These are phyloP conservation scores for Natrix natrix DNA, from an alignment of 2,797 vertebrate species.

Conservation along the genomic window DNA sequence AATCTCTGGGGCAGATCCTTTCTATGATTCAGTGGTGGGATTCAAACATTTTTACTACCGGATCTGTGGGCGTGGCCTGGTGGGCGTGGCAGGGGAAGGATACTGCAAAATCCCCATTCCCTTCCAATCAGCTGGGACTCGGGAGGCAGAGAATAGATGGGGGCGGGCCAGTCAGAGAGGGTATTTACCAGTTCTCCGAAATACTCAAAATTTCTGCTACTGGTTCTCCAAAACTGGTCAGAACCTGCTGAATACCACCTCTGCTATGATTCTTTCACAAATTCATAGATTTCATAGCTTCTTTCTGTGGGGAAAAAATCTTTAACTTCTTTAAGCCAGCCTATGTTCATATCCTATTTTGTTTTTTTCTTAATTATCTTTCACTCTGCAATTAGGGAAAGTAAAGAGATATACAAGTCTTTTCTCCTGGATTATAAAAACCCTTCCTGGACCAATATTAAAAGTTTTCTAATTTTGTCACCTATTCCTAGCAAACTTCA, in stretches of 20 bases:
- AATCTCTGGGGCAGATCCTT: no score
- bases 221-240: no score
- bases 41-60: no score
- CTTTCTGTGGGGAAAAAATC: neutral
- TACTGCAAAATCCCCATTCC: no score
- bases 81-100: no score
- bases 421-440: neutral
- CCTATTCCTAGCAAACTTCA: neutral
- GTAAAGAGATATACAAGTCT: neutral
- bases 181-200: no score
- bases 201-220: no score
- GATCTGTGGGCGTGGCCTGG: no score
- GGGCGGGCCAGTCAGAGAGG: no score
- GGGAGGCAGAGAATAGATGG: no score
- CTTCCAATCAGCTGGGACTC: no score
- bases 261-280: neutral
- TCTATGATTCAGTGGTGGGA: neutral
- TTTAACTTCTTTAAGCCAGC: neutral
- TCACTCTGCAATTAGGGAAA: neutral
- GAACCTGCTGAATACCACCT: no score
- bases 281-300: neutral
- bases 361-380: neutral
- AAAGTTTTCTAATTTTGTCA: neutral
- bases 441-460: neutral
- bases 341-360: neutral